phyloP scores from a whole-genome alignment of 1,140 invertebrate species.

The Odontomachus brunneus region DNA sequence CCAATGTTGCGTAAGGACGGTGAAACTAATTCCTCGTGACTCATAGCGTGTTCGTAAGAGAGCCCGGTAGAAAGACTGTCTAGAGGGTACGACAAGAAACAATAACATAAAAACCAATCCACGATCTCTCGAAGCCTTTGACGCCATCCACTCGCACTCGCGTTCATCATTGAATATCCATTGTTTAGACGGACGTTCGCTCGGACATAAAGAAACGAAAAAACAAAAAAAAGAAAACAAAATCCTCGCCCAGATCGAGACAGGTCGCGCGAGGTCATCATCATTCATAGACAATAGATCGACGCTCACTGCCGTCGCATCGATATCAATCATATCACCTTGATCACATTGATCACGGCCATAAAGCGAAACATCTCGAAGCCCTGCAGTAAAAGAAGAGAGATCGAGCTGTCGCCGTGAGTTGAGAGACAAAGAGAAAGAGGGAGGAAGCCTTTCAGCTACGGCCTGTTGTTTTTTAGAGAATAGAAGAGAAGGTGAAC shows the following conservation, averaged over 20 bases:
- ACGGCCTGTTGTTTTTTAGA: constrained; percentile 87
- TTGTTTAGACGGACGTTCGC: too few relatives aligned
- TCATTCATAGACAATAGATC: constrained; percentile 36
- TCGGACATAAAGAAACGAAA: too few relatives aligned
- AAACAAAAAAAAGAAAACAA: neutral
- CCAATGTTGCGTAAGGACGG: constrained; percentile 1
- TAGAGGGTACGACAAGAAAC: neutral
- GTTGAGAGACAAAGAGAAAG: too few relatives aligned
- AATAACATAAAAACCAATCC: neutral
- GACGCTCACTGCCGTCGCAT: neutral
- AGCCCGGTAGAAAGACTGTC: neutral
- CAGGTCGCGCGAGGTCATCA: neutral
- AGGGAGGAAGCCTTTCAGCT: constrained; percentile 34
- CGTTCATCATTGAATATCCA: constrained; percentile 5
- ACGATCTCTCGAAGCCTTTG: neutral
- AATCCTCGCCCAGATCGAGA: neutral
- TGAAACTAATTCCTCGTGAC: constrained; percentile 15
- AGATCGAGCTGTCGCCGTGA: constrained; percentile 18
- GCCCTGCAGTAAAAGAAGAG: neutral
- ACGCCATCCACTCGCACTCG: neutral
- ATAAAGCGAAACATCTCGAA: constrained; percentile 19
- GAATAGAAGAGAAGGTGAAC: constrained; percentile 92
- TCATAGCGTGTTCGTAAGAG: neutral
- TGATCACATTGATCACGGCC: neutral
- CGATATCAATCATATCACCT: constrained; percentile 27